Base-by-base conservation (phyloP, 2,113 vertebrate species). In the Boleophthalmus pectinirostris region DNA sequence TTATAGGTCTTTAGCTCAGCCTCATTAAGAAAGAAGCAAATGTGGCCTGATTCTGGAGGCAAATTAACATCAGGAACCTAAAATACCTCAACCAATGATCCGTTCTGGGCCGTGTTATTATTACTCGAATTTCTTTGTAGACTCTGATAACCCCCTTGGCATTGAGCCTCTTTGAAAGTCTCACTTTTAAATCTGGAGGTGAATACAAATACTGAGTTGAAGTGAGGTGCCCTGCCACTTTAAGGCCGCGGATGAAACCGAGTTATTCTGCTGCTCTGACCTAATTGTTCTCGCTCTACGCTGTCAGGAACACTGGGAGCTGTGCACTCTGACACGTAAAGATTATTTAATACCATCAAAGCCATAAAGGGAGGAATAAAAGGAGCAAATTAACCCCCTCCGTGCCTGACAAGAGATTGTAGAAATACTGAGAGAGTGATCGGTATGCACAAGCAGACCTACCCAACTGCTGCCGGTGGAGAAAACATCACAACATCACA, bases 261-360 rank as follows among this genome's bases (percentile, higher is more conserved):
- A 89, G 78, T 89, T 88, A 84, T 88, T 84, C 88, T 82, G 82
- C 83, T 83, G 76, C 78, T 88, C 78, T 92, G 91, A 91, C 91
- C 90, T 88, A 91, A 91, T 90, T 92, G 87, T 86, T 92, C 88
- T 77, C 84, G 81, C 35, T 60, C 88, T 87, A 68, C 77, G 72
- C 63, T 69, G 71, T 87, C 85, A 78, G 65, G 87, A 90, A 90
- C 89, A 87, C 82, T 74, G 85, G 87, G 90, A 88, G 88, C 90
- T 33, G 79, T 81, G 88, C 88, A 82, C 85, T 90, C 87, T 92
- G 92, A 93, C 92, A 92, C 78, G 71, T 89, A 90, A 91, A 91
- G 91, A 93, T 93, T 92, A 90, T 92, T 93, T 93, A 93, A 93
- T 92, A 91, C 91, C 92, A 93, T 94, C 92, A 93, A 93, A 93